Evolutionary conservation across 2,888 invertebrate species (phyloP).

Genomic region (Cetonia aurata): DNA sequence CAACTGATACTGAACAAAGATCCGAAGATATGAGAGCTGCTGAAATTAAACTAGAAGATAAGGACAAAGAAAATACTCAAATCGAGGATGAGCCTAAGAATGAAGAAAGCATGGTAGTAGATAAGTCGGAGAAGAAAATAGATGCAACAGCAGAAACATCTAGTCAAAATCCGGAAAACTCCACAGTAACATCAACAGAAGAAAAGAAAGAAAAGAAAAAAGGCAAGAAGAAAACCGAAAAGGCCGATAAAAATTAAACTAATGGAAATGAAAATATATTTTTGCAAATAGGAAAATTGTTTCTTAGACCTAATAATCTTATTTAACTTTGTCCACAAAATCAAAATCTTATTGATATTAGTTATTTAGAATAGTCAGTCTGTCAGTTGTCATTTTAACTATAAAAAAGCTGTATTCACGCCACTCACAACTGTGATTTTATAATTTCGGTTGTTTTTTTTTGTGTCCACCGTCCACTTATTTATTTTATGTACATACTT

Average conservation of each 20-base stretch:
- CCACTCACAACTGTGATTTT: conserved; percentile 39
- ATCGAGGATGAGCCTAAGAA: conserved; percentile 30
- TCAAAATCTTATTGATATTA: conserved; percentile 36
- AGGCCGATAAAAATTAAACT: conserved; percentile 39
- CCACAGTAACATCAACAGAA: conserved; percentile 4
- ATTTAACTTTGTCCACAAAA: conserved; percentile 26
- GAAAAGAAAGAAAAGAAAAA: conserved; percentile 63
- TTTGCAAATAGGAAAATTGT: conserved; percentile 28
- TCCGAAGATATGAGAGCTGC: conserved; percentile 21
- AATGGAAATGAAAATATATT: conserved; percentile 5
- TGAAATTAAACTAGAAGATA: conserved; percentile 1
- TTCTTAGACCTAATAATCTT: conserved; percentile 53
- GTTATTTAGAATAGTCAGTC: conserved; percentile 33
- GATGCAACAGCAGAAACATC: conserved; percentile 59
- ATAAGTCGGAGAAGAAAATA: conserved; percentile 39
- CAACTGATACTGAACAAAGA: conserved; percentile 6
- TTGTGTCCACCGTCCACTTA: conserved; percentile 44
- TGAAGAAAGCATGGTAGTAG: conserved; percentile 58
- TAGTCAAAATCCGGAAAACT: conserved; percentile 46
- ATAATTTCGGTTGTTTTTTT: conserved; percentile 40
- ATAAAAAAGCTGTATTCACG: conserved; percentile 29
- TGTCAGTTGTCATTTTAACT: conserved; percentile 41
- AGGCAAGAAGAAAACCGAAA: conserved; percentile 50
- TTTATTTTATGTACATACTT: conserved; percentile 44
- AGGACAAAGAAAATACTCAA: conserved; percentile 23